A percentile compares a stretch with the other conserved stretches of the same genome.
These are phyloP conservation scores for Leptosomus discolor DNA, from an alignment of 2,113 vertebrate species.

Conservation along the genomic window DNA sequence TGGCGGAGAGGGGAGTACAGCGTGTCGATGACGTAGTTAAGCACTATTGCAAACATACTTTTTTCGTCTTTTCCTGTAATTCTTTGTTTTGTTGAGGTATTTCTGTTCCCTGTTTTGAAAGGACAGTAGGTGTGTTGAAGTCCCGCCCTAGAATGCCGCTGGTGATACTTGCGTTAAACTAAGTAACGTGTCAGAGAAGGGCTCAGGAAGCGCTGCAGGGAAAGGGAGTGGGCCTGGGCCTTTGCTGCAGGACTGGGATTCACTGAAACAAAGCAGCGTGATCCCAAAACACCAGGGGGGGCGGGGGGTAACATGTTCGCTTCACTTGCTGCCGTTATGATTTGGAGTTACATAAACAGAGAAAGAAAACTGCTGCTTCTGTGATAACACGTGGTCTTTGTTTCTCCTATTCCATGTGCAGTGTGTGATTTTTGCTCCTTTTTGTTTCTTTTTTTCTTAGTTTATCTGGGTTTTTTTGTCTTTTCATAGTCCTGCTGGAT, in stretches of 20 bases:
- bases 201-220: neutral
- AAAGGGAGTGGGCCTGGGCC: neutral
- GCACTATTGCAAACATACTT: rapidly evolving
- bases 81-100: neutral
- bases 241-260: neutral
- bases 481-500: neutral
- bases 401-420: rapidly evolving
- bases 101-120: neutral
- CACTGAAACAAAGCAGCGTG: rapidly evolving
- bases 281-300: neutral
- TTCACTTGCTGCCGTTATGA: rapidly evolving
- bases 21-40: too few relatives aligned
- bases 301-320: rapidly evolving
- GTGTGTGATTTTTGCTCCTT: rapidly evolving
- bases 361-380: rapidly evolving
- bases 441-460: neutral
- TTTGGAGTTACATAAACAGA: neutral
- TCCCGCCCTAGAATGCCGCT: rapidly evolving
- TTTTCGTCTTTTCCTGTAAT: neutral
- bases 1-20: too few relatives aligned
- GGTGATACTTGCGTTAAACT: neutral
- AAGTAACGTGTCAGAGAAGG: rapidly evolving
- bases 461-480: neutral
- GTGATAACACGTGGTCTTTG: rapidly evolving
- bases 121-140: rapidly evolving